phyloP scores from a whole-genome alignment of 2,888 invertebrate species.

The Apodemia mormo region DNA sequence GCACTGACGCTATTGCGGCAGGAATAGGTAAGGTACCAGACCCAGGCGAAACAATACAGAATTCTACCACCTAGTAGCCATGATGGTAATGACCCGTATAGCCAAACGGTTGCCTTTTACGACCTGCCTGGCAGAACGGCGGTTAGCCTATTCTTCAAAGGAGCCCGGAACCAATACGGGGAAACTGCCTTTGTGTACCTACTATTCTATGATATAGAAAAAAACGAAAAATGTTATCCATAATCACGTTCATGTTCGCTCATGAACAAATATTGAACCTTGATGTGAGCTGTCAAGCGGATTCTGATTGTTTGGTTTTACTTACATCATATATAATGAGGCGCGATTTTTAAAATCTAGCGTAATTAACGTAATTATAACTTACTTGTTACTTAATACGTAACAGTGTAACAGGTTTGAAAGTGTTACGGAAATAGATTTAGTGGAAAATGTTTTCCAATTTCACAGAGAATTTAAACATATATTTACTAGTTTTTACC shows the following conservation, averaged over 20 bases:
- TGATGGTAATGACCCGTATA: too few relatives aligned
- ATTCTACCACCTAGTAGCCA: too few relatives aligned
- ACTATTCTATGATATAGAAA: too few relatives aligned
- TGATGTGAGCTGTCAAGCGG: slow-evolving; percentile 13
- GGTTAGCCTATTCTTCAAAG: too few relatives aligned
- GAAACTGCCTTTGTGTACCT: too few relatives aligned
- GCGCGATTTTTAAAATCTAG: background rate
- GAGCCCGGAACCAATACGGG: too few relatives aligned
- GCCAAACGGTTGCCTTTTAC: too few relatives aligned
- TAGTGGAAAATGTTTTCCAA: background rate
- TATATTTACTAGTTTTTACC: too few relatives aligned
- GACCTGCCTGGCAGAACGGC: too few relatives aligned
- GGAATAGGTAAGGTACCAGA: too few relatives aligned
- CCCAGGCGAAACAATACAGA: too few relatives aligned
- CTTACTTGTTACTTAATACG: slow-evolving; percentile 3
- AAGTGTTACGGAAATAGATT: background rate
- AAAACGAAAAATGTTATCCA: background rate
- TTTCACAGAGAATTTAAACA: background rate
- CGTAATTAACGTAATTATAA: background rate
- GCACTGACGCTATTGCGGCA: too few relatives aligned
- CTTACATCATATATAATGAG: slow-evolving; percentile 9
- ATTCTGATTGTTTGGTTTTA: slow-evolving; percentile 5
- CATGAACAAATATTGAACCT: slow-evolving; percentile 2
- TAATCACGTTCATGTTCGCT: slow-evolving; percentile 6
- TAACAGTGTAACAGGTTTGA: background rate